phyloP scores from a whole-genome alignment of 30 jellyfish, hydroid and myxozoan genomes.

The Turritopsis dohrnii region DNA sequence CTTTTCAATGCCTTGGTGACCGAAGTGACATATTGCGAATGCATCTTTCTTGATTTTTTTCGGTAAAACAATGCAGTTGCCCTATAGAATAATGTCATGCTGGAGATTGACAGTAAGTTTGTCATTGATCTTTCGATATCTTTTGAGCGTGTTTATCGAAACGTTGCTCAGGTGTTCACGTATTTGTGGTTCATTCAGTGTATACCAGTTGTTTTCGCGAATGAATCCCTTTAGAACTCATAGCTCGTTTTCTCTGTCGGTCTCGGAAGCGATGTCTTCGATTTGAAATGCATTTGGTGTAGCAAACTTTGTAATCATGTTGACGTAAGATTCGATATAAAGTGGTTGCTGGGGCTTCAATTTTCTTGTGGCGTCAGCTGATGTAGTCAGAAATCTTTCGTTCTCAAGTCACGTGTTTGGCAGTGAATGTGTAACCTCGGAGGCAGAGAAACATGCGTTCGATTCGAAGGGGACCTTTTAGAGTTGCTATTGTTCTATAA shows the following conservation, averaged over 20 bases:
- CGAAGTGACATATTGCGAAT: constrained; percentile 14
- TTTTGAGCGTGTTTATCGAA: constrained; percentile 11
- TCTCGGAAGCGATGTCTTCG: constrained; percentile 22
- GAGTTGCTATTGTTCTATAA: background rate
- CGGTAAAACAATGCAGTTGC: constrained; percentile 3
- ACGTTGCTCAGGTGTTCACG: constrained; percentile 12
- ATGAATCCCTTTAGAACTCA: constrained; percentile 16
- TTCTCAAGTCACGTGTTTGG: background rate
- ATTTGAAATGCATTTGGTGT: constrained; percentile 18
- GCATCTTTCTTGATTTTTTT: constrained; percentile 18
- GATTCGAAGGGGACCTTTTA: background rate
- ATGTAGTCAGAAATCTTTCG: background rate
- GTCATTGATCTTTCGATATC: constrained; percentile 13
- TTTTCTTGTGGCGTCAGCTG: background rate
- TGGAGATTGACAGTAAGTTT: constrained; percentile 2
- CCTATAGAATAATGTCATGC: constrained; percentile 9
- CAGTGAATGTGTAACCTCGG: background rate
- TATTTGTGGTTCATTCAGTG: constrained; percentile 6
- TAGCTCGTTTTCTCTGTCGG: constrained; percentile 14
- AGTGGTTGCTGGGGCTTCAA: background rate
- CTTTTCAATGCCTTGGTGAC: constrained; percentile 20
- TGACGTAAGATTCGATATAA: background rate
- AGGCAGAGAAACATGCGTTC: background rate
- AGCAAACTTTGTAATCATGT: background rate
- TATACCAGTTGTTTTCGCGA: constrained; percentile 13